Evolutionary conservation across 2,797 vertebrate species (phyloP).

Genomic region (Gallinago stenura): DNA sequence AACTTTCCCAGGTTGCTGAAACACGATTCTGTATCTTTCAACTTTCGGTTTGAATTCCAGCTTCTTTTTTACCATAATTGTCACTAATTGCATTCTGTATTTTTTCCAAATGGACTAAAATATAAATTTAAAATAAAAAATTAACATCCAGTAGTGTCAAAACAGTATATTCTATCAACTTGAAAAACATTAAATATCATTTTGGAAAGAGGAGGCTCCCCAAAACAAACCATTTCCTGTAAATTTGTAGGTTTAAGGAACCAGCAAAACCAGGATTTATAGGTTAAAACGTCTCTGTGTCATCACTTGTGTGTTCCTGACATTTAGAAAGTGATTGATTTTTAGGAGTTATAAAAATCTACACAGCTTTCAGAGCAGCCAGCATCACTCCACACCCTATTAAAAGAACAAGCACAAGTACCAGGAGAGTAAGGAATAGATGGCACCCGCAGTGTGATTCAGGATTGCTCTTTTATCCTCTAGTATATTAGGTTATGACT

Average conservation of each 20-base stretch:
- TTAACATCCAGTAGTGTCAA: background rate
- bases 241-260: background rate
- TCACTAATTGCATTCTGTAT: background rate
- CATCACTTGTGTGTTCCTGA: background rate
- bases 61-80: background rate
- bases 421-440: background rate
- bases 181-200: background rate
- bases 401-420: background rate
- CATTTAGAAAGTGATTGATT: background rate
- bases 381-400: no score
- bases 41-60: background rate
- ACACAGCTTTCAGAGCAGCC: background rate
- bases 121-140: background rate
- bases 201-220: background rate
- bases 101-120: background rate
- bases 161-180: background rate
- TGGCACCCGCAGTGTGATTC: background rate
- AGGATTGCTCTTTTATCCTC: background rate
- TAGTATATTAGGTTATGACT: background rate
- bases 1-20: background rate
- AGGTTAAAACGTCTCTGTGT: background rate
- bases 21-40: rapidly evolving
- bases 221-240: background rate
- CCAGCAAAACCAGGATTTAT: background rate
- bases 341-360: background rate